Evolutionary conservation across 2,113 vertebrate genomes (phyloP), one percentile per base, ranked within the genome.

Genomic region (Phaetusa simplex): DNA sequence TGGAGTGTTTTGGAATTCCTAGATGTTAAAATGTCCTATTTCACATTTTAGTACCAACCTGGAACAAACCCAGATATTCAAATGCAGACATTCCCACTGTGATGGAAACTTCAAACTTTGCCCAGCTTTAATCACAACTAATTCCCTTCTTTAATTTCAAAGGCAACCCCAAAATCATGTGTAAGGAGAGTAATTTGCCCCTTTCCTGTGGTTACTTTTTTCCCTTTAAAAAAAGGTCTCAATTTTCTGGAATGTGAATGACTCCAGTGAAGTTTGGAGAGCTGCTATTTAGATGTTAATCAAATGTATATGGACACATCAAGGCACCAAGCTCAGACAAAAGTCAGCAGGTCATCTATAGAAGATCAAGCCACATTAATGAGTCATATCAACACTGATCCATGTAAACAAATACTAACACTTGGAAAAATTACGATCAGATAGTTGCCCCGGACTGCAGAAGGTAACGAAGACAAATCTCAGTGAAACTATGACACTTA

Each of bases 61-160:
- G 78, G 67, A 83, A 84, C 26, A 88, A 88, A 81, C 14, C 55
- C 72, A 83, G 71, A 84, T 81, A 93, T 42, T 93, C 49, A 88
- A 96, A 94, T 72, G 17, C 17, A 80, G 20, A 64, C 86, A 78
- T 84, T 92, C 65, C 69, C 73, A 64, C 61, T 40, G 36, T 59
- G 72, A 74, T n/a, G 30, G 77, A 53, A 96, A 88, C 47, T 74
- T 70, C 59, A 70, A 15, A 50, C 55, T 90, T 92, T 74, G 61
- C 88, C 74, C 65, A 86, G 83, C 38, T 79, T 42, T 79, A 82
- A 92, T 81, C 82, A 92, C 40, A 56, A 27, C 32, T 90, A 92
- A 95, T 91, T 90, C 52, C 42, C 67, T 78, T 56, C 61, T 64
- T 69, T 69, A 82, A 89, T 95, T 94, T 88, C 56, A 59, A 90